Evolutionary conservation across 2,888 invertebrate genomes (phyloP).

Genomic region (Dynastes maya): DNA sequence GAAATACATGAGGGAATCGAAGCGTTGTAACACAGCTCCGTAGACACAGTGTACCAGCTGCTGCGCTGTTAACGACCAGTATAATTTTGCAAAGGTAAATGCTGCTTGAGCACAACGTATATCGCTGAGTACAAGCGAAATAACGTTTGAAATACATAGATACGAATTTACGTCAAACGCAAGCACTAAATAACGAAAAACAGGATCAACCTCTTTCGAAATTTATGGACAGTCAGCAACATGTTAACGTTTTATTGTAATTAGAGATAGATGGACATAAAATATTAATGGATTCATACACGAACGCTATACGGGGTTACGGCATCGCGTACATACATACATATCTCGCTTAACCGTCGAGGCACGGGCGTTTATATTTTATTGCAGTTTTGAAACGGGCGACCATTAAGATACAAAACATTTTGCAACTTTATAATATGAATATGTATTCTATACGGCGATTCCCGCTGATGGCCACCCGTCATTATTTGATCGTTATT

Average conservation of each 20-base stretch:
- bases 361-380: constrained; percentile 37
- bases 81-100: too few species aligned
- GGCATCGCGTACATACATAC: constrained; percentile 6
- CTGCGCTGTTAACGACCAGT: too few species aligned
- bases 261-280: constrained; percentile 28
- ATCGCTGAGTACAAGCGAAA: too few species aligned
- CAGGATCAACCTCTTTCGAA: neutral
- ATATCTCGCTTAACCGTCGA: constrained; percentile 8
- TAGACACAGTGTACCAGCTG: too few species aligned
- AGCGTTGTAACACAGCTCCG: too few species aligned
- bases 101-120: too few species aligned
- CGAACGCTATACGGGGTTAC: constrained; percentile 4
- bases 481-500: constrained; percentile 48
- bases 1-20: too few species aligned
- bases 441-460: constrained; percentile 36
- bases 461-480: constrained; percentile 32
- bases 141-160: too few species aligned
- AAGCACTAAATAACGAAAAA: constrained; percentile 17
- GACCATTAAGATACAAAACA: constrained; percentile 38
- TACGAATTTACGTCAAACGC: neutral
- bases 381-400: constrained; percentile 33
- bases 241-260: constrained; percentile 33
- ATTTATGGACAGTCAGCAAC: constrained; percentile 18
- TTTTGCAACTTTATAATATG: constrained; percentile 46
- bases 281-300: constrained; percentile 25